These are phyloP conservation scores for Sarcophaga peregrina DNA, from an alignment of 1,140 invertebrate species.

Conservation along the genomic window DNA sequence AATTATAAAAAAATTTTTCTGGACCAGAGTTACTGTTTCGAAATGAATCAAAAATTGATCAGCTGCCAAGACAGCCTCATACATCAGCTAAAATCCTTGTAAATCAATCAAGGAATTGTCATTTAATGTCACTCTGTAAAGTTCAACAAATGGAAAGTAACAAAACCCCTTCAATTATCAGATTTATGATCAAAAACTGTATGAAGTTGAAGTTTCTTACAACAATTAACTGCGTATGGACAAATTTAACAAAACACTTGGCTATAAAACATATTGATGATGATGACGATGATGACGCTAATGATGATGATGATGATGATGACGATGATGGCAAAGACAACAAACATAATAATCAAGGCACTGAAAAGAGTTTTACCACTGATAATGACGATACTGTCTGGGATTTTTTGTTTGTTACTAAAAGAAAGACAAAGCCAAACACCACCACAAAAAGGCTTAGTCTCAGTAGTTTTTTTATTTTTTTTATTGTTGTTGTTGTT, in stretches of 20 bases:
- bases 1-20: no score
- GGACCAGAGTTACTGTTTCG: no score
- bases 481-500: neutral
- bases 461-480: constrained; percentile 7
- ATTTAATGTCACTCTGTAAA: no score
- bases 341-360: neutral
- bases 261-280: neutral
- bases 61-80: no score
- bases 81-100: no score
- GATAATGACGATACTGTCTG: neutral
- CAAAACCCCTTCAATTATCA: no score
- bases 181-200: no score
- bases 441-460: neutral
- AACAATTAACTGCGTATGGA: constrained; percentile 36
- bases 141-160: no score
- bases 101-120: no score
- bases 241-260: constrained; percentile 2
- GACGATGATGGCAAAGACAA: neutral
- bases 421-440: neutral
- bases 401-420: constrained; percentile 25
- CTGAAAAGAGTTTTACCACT: neutral
- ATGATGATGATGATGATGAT: neutral
- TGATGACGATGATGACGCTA: constrained; percentile 10
- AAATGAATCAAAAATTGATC: no score
- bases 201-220: neutral